Base-by-base conservation (phyloP, 2,797 vertebrate genomes). In the Catharus ustulatus region DNA sequence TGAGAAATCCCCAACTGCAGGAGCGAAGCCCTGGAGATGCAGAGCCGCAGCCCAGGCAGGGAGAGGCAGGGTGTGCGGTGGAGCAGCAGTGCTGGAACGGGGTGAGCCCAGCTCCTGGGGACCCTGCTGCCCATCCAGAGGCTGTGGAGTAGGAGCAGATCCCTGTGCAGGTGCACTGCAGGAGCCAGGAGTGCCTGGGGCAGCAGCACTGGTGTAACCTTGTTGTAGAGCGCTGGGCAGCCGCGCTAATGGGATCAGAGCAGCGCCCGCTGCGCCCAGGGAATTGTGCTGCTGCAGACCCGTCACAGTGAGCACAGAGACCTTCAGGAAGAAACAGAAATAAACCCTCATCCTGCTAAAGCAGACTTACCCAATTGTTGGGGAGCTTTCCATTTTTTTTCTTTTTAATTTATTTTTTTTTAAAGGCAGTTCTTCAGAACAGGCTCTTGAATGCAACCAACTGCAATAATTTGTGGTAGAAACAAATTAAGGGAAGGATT, bases 401-500 rank as follows among this genome's bases (percentile, higher is more conserved):
- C 23, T 15, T 43, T 22, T 49, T 45, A 13, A 57, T 45, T 51
- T 36, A 5, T 15, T 7, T 18, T 10, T 29, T 36, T 7, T 59
- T 17, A 3, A 86, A 89, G 32, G 29, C 19, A 54, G 42, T 15
- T 83, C 8, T 34, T 91, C 38, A 27, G 59, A 93, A 84, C 6
- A 30, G 36, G 49, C 32, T 74, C 58, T 67, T 63, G 67, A 76
- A 54, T 26, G 11, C 21, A 84, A 74, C 16, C 43, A 42, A 61
- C 87, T 54, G 74, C 75, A 79, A 75, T 76, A 76, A 95, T 91
- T 73, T 90, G 67, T 78, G 90, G 8, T 1, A 46, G 93, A 93
- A 97, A 87, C 58, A 90, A 66, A 69, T 81, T 89, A 69, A 94
- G 48, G 67, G 85, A 93, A 93, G 69, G 84, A 91, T 94, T 95